These are phyloP conservation scores for Diadegma fenestrale DNA, from an alignment of 2,888 invertebrate species.

Conservation along the genomic window DNA sequence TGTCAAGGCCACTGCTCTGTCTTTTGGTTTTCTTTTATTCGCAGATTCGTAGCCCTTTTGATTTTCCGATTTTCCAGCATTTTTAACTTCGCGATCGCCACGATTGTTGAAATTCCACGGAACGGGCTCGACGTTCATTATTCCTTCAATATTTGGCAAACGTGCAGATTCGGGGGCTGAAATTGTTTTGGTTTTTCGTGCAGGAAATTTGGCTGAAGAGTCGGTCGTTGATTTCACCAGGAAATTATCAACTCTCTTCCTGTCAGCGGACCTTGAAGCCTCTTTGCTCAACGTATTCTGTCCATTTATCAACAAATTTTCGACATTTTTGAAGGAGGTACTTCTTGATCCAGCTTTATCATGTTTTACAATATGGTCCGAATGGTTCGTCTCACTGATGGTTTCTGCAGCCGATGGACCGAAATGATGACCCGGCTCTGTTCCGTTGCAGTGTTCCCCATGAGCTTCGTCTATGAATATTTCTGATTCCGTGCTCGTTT, in stretches of 20 bases:
- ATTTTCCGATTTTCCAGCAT: not conserved
- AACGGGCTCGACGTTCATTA: not conserved
- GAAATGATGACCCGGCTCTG: constrained; percentile 43
- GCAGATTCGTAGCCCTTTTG: not conserved
- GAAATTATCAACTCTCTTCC: not conserved
- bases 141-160: not conserved
- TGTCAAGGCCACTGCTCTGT: constrained; percentile 12
- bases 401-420: too few species aligned
- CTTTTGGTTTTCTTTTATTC: constrained; percentile 12
- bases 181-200: constrained; percentile 7
- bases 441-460: constrained; percentile 20
- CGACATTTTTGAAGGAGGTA: not conserved
- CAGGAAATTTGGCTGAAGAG: not conserved
- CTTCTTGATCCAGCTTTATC: constrained; percentile 12
- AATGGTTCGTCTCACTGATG: not conserved
- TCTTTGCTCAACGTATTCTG: not conserved
- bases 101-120: constrained; percentile 15
- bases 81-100: not conserved
- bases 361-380: not conserved
- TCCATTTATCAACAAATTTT: constrained; percentile 53
- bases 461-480: constrained; percentile 64
- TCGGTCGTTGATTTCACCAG: not conserved
- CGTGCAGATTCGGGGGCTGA: not conserved
- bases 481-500: constrained; percentile 44
- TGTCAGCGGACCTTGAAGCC: not conserved